Evolutionary conservation across 1,140 invertebrate genomes (phyloP).

Genomic region (Drosophila carrolli): DNA sequence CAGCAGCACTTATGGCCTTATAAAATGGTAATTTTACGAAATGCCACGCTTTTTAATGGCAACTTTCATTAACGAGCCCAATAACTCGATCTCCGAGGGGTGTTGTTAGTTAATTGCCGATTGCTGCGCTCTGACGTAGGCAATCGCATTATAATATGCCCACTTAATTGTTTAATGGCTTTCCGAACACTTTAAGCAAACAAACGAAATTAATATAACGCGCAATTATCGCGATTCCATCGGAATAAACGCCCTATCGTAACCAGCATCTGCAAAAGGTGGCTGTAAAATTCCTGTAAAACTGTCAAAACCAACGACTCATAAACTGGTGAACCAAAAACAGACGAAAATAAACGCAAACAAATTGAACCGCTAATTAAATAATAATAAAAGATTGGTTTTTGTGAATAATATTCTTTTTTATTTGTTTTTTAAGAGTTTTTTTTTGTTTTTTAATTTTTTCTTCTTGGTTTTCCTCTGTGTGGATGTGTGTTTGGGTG

Average conservation of each 20-base stretch:
- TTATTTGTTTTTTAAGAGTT: slow-evolving; percentile 77
- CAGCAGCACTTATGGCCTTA: slow-evolving; percentile 33
- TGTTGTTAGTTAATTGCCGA: slow-evolving; percentile 76
- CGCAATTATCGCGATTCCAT: slow-evolving; percentile 58
- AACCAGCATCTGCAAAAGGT: slow-evolving; percentile 26
- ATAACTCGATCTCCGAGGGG: slow-evolving; percentile 16
- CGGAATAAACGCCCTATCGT: slow-evolving; percentile 25
- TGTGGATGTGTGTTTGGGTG: slow-evolving; percentile 58
- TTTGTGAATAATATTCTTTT: slow-evolving; percentile 81
- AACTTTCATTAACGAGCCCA: slow-evolving; percentile 65
- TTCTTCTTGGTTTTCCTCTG: slow-evolving; percentile 70
- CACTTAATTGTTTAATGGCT: slow-evolving; percentile 79
- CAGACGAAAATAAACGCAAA: slow-evolving; percentile 32
- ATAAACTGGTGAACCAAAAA: slow-evolving; percentile 40
- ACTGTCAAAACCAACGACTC: slow-evolving; percentile 63
- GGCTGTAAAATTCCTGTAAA: slow-evolving; percentile 57
- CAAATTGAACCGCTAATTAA: slow-evolving; percentile 60
- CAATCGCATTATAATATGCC: slow-evolving; percentile 64
- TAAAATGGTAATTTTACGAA: slow-evolving; percentile 49
- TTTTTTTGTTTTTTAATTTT: slow-evolving; percentile 64
- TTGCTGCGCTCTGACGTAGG: slow-evolving; percentile 33
- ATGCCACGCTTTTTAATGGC: slow-evolving; percentile 66
- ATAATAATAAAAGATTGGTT: slow-evolving; percentile 72
- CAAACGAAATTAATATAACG: slow-evolving; percentile 56
- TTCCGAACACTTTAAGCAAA: slow-evolving; percentile 77